phyloP scores from a whole-genome alignment of 2,113 vertebrate species.

The Microtus montanus region DNA sequence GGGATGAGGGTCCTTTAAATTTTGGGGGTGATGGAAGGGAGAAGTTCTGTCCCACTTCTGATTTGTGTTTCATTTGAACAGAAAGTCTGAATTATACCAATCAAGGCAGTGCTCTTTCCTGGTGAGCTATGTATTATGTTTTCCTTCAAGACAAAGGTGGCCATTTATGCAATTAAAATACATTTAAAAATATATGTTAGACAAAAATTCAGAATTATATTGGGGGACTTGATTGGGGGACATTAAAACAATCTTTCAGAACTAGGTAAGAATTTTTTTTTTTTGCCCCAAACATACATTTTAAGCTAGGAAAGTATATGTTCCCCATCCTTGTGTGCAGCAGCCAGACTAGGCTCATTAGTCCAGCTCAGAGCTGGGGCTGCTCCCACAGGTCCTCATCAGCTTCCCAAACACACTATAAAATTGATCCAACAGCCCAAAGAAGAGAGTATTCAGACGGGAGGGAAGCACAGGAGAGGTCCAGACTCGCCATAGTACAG shows the following conservation, averaged over 20 bases:
- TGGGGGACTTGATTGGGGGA: constrained; percentile 3
- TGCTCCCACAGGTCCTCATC: constrained; percentile 78
- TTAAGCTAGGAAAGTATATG: constrained; percentile 74
- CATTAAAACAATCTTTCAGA: constrained; percentile 62
- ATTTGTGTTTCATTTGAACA: not conserved
- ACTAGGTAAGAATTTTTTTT: constrained; percentile 68
- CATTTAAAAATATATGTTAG: not conserved
- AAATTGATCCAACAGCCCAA: constrained; percentile 77
- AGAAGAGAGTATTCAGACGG: constrained; percentile 68
- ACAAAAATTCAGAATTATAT: constrained; percentile 53
- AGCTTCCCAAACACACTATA: constrained; percentile 79
- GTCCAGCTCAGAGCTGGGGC: constrained; percentile 68
- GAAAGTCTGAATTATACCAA: constrained; percentile 51
- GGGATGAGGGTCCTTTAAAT: not conserved
- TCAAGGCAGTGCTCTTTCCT: not conserved
- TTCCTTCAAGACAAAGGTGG: constrained; percentile 54
- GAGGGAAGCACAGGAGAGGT: constrained; percentile 57
- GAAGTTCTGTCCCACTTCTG: not conserved
- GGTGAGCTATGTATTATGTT: constrained; percentile 49
- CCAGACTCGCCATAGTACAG: not conserved
- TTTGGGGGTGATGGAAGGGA: not conserved
- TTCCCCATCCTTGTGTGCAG: constrained; percentile 65
- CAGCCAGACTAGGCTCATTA: constrained; percentile 76
- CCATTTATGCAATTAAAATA: constrained; percentile 54
- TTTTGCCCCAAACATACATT: constrained; percentile 29